phyloP scores from a whole-genome alignment of 1,140 invertebrate species.

The Tenebrio molitor region DNA sequence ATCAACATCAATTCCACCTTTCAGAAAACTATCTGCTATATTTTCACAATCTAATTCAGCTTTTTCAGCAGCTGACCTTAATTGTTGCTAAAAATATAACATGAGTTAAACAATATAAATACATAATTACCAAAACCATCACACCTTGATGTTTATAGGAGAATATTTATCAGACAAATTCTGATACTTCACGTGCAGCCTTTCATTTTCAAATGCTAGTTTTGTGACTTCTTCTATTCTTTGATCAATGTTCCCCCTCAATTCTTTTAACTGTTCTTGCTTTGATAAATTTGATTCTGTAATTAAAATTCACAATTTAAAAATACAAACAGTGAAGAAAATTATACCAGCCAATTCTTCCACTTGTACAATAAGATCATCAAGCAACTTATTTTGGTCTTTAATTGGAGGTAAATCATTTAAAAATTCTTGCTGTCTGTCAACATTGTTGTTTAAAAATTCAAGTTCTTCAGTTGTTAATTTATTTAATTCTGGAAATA shows the following conservation, averaged over 20 bases:
- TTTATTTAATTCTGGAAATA: slow-evolving; percentile 77
- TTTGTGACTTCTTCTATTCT: slow-evolving; percentile 77
- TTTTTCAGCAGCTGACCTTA: slow-evolving; percentile 73
- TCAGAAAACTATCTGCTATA: slow-evolving; percentile 82
- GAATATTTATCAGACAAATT: slow-evolving; percentile 79
- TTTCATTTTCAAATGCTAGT: slow-evolving; percentile 79
- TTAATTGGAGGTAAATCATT: slow-evolving; percentile 76
- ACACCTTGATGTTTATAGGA: slow-evolving; percentile 80
- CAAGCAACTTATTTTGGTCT: slow-evolving; percentile 77
- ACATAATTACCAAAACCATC: slow-evolving; percentile 61
- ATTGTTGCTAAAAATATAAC: slow-evolving; percentile 65
- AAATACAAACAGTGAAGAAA: slow-evolving; percentile 53
- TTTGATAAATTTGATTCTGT: slow-evolving; percentile 78
- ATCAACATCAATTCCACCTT: slow-evolving; percentile 81
- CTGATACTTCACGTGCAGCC: slow-evolving; percentile 76
- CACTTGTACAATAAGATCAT: slow-evolving; percentile 79
- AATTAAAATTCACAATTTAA: too few species aligned
- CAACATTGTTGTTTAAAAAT: slow-evolving; percentile 75
- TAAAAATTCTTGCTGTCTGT: slow-evolving; percentile 79
- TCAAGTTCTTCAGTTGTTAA: slow-evolving; percentile 78
- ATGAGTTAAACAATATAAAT: slow-evolving; percentile 25
- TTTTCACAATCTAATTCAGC: slow-evolving; percentile 82
- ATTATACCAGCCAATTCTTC: slow-evolving; percentile 78
- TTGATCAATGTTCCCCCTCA: slow-evolving; percentile 74
- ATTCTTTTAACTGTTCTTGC: slow-evolving; percentile 73